Conservation (phyloP, 2,888 invertebrate species). For the Sarcophaga rosellei region DNA sequence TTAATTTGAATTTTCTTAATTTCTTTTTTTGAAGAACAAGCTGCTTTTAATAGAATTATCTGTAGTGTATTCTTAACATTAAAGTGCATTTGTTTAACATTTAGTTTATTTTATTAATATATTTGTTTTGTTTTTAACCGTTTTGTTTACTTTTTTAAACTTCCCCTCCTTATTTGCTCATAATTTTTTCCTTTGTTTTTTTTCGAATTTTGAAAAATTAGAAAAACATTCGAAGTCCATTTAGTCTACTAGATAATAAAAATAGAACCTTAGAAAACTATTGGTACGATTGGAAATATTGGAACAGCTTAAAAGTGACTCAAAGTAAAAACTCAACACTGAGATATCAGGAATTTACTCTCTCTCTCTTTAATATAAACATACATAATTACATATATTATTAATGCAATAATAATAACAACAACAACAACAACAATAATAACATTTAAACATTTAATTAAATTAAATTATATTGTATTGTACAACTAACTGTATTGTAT, state of each 20-base stretch:
- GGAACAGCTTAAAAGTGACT: conserved; percentile 62
- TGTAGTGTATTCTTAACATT: neutral
- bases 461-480: neutral
- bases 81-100: neutral
- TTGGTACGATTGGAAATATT: conserved; percentile 62
- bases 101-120: neutral
- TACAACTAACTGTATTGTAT: neutral
- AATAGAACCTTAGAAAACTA: conserved; percentile 20
- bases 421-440: neutral
- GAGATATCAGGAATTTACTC: conserved; percentile 68
- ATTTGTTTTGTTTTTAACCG: neutral
- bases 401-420: too few relatives aligned
- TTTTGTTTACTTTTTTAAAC: neutral
- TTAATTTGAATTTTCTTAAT: too few relatives aligned
- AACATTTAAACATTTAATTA: conserved; percentile 55
- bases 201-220: neutral
- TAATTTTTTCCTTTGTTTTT: neutral
- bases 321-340: conserved; percentile 80
- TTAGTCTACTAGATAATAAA: neutral
- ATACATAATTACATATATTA: too few relatives aligned
- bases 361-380: too few relatives aligned
- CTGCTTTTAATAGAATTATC: neutral
- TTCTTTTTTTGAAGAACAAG: too few relatives aligned
- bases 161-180: conserved; percentile 37
- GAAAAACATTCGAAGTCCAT: conserved; percentile 16